A percentile compares a stretch with the other conserved stretches of the same genome.
Conservation (phyloP, 2,797 vertebrate species). For the Sebastes hopkinsi region DNA sequence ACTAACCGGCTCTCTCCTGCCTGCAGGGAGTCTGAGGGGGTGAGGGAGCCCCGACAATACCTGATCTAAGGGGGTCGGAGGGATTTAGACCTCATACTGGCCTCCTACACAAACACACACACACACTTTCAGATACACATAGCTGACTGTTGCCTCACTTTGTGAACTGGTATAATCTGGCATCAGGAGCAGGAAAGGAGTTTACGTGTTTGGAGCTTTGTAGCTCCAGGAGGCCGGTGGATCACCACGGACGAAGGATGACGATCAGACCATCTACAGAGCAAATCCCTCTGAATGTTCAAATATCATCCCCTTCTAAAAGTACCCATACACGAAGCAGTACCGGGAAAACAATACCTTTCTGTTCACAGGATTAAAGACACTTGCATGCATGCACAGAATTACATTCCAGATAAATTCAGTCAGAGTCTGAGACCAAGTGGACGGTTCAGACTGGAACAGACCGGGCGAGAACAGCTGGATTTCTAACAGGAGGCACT, state of each 20-base stretch:
- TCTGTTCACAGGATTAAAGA: constrained; percentile 49
- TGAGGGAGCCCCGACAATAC: constrained; percentile 71
- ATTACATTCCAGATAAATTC: constrained; percentile 34
- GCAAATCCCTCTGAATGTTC: constrained; percentile 1
- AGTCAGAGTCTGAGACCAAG: constrained; percentile 20
- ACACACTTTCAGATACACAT: neutral
- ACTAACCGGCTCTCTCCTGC: constrained; percentile 40
- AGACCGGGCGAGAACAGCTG: constrained; percentile 19
- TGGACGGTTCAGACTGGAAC: constrained; percentile 12
- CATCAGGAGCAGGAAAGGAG: constrained; percentile 19
- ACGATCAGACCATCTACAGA: neutral
- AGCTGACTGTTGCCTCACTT: constrained; percentile 30
- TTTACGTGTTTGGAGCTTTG: constrained; percentile 8
- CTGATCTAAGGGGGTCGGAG: constrained; percentile 38
- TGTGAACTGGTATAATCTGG: constrained; percentile 51
- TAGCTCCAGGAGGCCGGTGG: constrained; percentile 17
- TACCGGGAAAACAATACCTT: constrained; percentile 30
- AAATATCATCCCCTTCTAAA: neutral
- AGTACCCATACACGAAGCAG: neutral
- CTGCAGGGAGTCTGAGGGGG: constrained; percentile 65
- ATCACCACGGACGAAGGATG: constrained; percentile 5
- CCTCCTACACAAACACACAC: constrained; percentile 2
- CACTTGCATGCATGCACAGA: constrained; percentile 18
- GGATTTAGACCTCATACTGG: constrained; percentile 66
- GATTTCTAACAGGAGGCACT: constrained; percentile 6